Conservation (phyloP, 2,797 vertebrate genomes). For the Zenarchopterus dispar region DNA sequence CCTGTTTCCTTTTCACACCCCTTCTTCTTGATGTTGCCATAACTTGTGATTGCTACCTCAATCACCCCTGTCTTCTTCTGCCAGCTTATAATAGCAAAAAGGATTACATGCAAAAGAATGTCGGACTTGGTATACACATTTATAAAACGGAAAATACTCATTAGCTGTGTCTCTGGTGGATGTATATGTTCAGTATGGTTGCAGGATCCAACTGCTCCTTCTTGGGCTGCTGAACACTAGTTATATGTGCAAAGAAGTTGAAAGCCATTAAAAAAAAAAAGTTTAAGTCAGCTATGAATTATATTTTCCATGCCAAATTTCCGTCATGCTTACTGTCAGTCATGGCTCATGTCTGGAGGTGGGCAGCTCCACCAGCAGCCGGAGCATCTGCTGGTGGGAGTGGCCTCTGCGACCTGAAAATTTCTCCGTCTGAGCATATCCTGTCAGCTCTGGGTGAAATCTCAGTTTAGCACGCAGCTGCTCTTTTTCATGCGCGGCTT, state of each 20-base stretch:
- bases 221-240: background rate
- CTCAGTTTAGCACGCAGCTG: constrained; percentile 29
- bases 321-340: constrained; percentile 59
- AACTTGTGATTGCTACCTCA: too few species aligned
- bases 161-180: background rate
- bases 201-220: background rate
- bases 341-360: constrained; percentile 58
- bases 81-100: background rate
- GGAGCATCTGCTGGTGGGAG: constrained; percentile 76
- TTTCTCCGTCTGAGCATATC: constrained; percentile 44
- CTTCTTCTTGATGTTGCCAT: too few species aligned
- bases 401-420: constrained; percentile 50
- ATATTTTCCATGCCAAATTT: constrained; percentile 18
- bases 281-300: constrained; percentile 15
- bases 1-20: too few species aligned
- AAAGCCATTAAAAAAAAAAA: background rate
- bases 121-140: background rate
- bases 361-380: constrained; percentile 52
- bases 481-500: constrained; percentile 43
- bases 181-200: background rate
- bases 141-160: background rate
- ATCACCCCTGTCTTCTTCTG: too few species aligned
- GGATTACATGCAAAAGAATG: background rate
- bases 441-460: constrained; percentile 26
- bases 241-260: constrained; percentile 1